Percentiles rank a stretch among this genome's conserved stretches.
Evolutionary conservation across 1,140 invertebrate species (phyloP).

Genomic region (Aphelenchoides avenae): DNA sequence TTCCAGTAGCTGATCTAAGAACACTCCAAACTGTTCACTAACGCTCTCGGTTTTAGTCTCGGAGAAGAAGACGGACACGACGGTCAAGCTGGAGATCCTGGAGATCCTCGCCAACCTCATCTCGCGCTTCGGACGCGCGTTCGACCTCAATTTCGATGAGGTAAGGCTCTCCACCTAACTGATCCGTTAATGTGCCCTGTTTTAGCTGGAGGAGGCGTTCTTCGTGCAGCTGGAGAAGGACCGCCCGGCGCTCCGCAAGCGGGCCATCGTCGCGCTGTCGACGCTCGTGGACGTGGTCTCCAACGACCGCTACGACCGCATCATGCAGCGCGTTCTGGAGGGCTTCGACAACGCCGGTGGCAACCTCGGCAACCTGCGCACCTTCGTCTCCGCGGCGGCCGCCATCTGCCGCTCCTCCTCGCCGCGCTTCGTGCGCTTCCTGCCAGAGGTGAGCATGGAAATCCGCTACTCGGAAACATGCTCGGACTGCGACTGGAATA

Average conservation of each 20-base stretch:
- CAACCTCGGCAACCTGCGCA: constrained; percentile 29
- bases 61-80: constrained; percentile 72
- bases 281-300: constrained; percentile 44
- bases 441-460: constrained; percentile 16
- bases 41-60: too few relatives aligned
- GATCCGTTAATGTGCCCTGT: neutral
- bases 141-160: constrained; percentile 56
- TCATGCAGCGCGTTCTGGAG: constrained; percentile 51
- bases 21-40: too few relatives aligned
- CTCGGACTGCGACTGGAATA: too few relatives aligned
- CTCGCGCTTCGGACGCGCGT: constrained; percentile 76
- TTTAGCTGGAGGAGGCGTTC: constrained; percentile 69
- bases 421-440: constrained; percentile 24
- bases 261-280: constrained; percentile 63
- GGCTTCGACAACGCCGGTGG: constrained; percentile 11
- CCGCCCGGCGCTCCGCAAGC: constrained; percentile 74
- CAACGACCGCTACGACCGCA: constrained; percentile 27
- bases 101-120: constrained; percentile 91
- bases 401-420: constrained; percentile 25
- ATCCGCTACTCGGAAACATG: neutral
- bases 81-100: constrained; percentile 89
- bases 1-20: constrained; percentile 1
- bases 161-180: constrained; percentile 11
- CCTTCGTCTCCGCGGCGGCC: constrained; percentile 24
- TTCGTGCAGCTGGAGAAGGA: constrained; percentile 86